phyloP scores from a whole-genome alignment of 2,113 vertebrate genomes.

The Taxidea taxus region DNA sequence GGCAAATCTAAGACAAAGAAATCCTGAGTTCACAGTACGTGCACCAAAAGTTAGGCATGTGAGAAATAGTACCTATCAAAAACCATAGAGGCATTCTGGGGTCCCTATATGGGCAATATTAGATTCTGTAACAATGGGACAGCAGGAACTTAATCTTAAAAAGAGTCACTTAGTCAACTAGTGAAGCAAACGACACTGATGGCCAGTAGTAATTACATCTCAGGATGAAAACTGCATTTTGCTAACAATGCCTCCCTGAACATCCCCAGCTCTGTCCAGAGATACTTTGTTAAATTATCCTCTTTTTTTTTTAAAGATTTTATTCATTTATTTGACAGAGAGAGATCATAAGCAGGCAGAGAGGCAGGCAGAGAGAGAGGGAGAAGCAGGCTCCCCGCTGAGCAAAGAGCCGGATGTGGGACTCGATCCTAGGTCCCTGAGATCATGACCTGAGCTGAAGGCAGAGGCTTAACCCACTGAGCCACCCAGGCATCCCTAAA shows the following conservation, averaged over 20 bases:
- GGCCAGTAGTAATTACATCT: neutral
- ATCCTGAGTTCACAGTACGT: neutral
- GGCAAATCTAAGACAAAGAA: neutral
- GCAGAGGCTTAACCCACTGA: no score
- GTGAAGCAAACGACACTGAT: neutral
- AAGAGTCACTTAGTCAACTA: neutral
- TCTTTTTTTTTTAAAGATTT: neutral
- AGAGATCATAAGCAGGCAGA: no score
- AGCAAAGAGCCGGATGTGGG: no score
- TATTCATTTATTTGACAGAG: no score
- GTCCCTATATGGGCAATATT: neutral
- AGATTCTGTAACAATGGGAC: neutral
- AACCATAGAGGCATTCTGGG: neutral
- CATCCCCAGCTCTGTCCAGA: neutral
- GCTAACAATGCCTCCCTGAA: neutral
- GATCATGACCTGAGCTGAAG: no score
- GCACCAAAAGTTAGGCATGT: neutral
- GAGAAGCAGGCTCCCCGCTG: no score
- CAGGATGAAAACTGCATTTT: neutral
- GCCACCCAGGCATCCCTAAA: neutral
- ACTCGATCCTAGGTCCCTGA: no score
- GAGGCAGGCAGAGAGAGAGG: no score
- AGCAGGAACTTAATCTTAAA: neutral
- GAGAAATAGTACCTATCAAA: neutral
- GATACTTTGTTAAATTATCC: neutral